These are phyloP conservation scores for Cotesia vestalis DNA, from an alignment of 1,140 invertebrate genomes.

Conservation along the genomic window DNA sequence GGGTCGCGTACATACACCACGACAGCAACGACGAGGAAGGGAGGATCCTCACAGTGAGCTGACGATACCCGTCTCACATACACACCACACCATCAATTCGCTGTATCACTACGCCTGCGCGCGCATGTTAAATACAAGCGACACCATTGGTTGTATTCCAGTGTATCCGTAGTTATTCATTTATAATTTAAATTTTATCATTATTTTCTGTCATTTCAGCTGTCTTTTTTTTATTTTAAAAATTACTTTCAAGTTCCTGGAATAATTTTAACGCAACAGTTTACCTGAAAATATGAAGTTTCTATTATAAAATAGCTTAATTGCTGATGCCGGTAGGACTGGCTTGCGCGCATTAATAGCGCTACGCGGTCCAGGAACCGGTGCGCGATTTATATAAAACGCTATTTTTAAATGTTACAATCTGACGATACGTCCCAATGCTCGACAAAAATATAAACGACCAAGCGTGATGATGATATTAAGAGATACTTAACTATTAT, in stretches of 20 bases:
- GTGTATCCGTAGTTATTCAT: neutral
- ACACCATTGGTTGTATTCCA: constrained; percentile 24
- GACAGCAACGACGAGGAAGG: constrained; percentile 54
- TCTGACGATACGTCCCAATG: neutral
- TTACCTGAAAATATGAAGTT: neutral
- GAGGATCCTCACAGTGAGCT: constrained; percentile 50
- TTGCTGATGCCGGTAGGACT: constrained; percentile 30
- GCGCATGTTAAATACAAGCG: constrained; percentile 32
- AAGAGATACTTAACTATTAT: constrained; percentile 3
- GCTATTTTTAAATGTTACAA: constrained; percentile 38
- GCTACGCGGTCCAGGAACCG: constrained; percentile 20
- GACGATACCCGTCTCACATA: constrained; percentile 33
- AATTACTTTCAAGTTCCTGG: too few species aligned
- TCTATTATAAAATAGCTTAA: neutral
- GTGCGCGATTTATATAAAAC: constrained; percentile 37
- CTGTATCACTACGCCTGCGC: constrained; percentile 56
- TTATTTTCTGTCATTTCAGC: neutral
- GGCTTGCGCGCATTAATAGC: constrained; percentile 10
- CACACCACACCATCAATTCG: constrained; percentile 32
- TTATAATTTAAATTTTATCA: too few species aligned
- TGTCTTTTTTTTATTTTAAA: neutral
- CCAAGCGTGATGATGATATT: neutral
- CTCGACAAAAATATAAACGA: constrained; percentile 21
- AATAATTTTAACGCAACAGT: too few species aligned
- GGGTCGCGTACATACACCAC: constrained; percentile 50